Evolutionary conservation across 2,888 invertebrate species (phyloP).

Genomic region (Arrhopalites spinosus): DNA sequence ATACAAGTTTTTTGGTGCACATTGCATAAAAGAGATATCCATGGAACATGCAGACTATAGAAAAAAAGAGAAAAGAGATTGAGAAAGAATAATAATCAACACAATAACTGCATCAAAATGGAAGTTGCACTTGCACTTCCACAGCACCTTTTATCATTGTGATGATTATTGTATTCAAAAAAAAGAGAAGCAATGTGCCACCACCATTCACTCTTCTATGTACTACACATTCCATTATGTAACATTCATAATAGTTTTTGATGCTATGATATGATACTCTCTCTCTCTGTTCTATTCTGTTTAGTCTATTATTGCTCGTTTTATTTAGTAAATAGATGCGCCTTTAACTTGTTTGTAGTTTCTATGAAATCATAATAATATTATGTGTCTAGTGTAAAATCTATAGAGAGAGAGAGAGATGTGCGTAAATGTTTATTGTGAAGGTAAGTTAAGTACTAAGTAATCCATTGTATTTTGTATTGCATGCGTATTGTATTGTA

Average conservation of each 20-base stretch:
- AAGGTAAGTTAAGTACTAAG: constrained; percentile 25
- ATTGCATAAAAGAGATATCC: too few species aligned
- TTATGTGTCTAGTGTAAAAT: background rate
- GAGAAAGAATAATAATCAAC: constrained; percentile 20
- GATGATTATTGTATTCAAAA: constrained; percentile 32
- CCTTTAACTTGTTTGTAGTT: background rate
- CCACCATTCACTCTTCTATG: background rate
- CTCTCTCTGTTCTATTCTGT: background rate
- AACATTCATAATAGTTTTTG: background rate
- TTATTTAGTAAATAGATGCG: background rate
- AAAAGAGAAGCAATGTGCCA: background rate
- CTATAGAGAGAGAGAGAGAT: constrained; percentile 1
- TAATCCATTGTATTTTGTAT: constrained; percentile 30
- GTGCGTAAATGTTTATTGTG: constrained; percentile 15
- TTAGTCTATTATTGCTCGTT: background rate
- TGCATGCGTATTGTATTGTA: constrained; percentile 35
- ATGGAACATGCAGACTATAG: background rate
- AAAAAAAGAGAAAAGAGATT: background rate
- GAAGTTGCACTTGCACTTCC: constrained; percentile 29
- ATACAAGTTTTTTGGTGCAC: too few species aligned
- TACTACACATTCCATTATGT: background rate
- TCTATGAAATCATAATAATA: constrained; percentile 5
- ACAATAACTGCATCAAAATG: constrained; percentile 28
- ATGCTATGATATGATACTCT: background rate
- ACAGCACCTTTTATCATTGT: constrained; percentile 24